Evolutionary conservation across 2,888 invertebrate genomes (phyloP), one percentile per base, ranked within the genome.

Genomic region (Patella pellucida): DNA sequence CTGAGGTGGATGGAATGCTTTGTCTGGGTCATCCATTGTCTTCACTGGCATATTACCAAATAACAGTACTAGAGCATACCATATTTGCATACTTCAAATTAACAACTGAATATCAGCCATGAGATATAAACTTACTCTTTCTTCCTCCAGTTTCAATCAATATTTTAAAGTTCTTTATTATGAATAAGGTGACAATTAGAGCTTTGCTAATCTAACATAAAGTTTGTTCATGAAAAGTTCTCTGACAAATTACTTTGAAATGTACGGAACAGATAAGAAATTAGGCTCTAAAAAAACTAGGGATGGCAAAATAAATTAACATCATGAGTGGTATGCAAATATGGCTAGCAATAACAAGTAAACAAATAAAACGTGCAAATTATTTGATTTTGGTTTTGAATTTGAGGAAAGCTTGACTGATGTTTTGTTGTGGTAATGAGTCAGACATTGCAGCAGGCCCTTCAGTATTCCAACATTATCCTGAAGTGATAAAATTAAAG

Each of bases 31-130:
- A 62, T 41, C 41, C 62, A 19, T 62, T 72, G 70, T 68, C 70
- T 74, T 77, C 78, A 83, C 78, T 76, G 62, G 81, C 82, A 83
- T 83, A 83, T 83, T 81, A 83, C 82, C 80, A 77, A 69, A 56
- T 69, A 68, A 16, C 68, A 51, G 52, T 16, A 68, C 31, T 41
- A 41, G n/a, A 56, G 41, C 50, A 67, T 56, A 76, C 76, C 76
- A 76, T 76, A 76, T 76, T 76, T 76, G 76, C 76, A 72, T 69
- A 67, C 67, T 31, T 62, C 41, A 67, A 71, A 16, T 15, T 67
- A 19, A 41, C 41, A 9, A 41, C 7, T 41, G 41, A 41, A 41
- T 41, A 41, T 41, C 41, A 41, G 41, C 41, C 41, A 41, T 0
- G 9, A 41, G 41, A 41, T 9, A 41, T 41, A 41, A 41, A 41